Evolutionary conservation across 2,888 invertebrate genomes (phyloP).

Genomic region (Camptogramma bilineatum): DNA sequence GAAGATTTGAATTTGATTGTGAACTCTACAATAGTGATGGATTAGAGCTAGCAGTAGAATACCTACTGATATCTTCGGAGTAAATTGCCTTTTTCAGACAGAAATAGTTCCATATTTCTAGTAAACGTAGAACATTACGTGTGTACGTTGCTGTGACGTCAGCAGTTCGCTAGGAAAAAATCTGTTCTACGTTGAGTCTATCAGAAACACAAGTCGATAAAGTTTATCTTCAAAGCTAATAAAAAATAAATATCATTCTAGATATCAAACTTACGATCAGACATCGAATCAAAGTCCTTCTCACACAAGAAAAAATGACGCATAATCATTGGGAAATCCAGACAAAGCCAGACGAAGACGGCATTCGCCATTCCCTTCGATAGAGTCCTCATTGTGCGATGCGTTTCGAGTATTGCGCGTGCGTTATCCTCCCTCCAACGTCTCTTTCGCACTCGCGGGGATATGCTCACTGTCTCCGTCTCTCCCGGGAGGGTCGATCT

Average conservation of each 20-base stretch:
- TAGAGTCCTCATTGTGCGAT: conserved; percentile 73
- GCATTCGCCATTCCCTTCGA: conserved; percentile 75
- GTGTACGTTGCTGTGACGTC: not conserved
- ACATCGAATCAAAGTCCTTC: conserved; percentile 32
- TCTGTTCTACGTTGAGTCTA: not conserved
- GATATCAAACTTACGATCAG: conserved; percentile 3
- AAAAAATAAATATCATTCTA: not conserved
- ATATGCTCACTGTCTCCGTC: conserved; percentile 57
- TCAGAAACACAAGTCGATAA: not conserved
- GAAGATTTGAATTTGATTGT: not conserved
- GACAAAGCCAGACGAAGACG: conserved; percentile 80
- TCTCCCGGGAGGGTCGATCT: conserved; percentile 82
- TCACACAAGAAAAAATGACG: conserved; percentile 68
- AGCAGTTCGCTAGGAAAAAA: not conserved
- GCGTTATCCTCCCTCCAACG: conserved; percentile 70
- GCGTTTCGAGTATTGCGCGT: conserved; percentile 77
- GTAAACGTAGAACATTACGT: not conserved
- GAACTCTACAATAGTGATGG: not conserved
- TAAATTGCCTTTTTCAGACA: not conserved
- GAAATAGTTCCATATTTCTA: not conserved
- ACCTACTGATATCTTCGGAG: not conserved
- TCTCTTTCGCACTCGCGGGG: conserved; percentile 58
- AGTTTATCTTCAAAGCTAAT: not conserved
- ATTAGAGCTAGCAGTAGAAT: not conserved
- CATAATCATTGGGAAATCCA: conserved; percentile 81